Evolutionary conservation across 2,888 invertebrate species (phyloP).

Genomic region (Dromius quadrimaculatus): DNA sequence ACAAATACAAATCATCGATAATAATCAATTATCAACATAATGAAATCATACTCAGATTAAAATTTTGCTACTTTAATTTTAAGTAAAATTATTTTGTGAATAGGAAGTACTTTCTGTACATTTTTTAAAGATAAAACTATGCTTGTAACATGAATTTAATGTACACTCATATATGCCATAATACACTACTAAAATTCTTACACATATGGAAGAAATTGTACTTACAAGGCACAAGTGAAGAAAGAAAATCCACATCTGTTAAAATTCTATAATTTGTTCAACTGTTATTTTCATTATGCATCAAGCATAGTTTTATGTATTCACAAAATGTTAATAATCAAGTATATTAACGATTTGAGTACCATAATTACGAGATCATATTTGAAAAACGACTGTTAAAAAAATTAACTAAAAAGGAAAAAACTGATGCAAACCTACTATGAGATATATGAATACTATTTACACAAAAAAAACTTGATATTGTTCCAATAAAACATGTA

Average conservation of each 20-base stretch:
- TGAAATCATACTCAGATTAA: neutral
- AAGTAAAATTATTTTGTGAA: neutral
- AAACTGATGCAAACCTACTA: conserved; percentile 1
- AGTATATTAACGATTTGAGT: conserved; percentile 8
- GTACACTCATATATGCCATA: neutral
- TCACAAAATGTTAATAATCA: conserved; percentile 4
- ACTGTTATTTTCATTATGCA: conserved; percentile 11
- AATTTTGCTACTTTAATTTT: neutral
- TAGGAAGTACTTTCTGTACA: neutral
- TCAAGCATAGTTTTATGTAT: conserved; percentile 13
- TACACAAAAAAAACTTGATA: conserved; percentile 19
- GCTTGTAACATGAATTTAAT: conserved; percentile 14
- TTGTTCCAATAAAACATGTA: conserved; percentile 19
- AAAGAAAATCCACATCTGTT: conserved; percentile 33
- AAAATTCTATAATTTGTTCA: conserved; percentile 12
- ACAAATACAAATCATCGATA: conserved; percentile 9
- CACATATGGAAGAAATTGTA: conserved; percentile 40
- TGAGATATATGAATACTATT: conserved; percentile 22
- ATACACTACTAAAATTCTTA: conserved; percentile 18
- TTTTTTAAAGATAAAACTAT: conserved; percentile 30
- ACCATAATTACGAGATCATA: conserved; percentile 36
- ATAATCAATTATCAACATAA: neutral
- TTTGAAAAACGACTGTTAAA: conserved; percentile 18
- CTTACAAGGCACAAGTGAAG: conserved; percentile 49
- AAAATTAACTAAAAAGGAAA: conserved; percentile 2